Evolutionary conservation across 2,797 vertebrate genomes (phyloP), one percentile per base, ranked within the genome.

Genomic region (Falco naumanni): DNA sequence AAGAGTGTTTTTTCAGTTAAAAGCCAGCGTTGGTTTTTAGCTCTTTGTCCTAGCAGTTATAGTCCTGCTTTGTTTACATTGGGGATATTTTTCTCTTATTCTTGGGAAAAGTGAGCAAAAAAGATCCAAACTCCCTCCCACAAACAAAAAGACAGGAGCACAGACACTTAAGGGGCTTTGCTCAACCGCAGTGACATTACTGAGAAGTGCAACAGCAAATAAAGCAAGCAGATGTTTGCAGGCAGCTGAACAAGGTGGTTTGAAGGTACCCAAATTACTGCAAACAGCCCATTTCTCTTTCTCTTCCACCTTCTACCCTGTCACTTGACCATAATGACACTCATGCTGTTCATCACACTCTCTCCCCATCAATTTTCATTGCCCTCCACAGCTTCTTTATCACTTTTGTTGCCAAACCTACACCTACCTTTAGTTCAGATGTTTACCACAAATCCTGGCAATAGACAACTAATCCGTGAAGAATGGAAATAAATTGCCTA

Each of bases 301-400:
- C 61, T 93, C 60, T 92, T 91, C 71, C 89, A 95, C 75, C 47
- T 93, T 96, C 94, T 95, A 97, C 87, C 91, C 97, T 89, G 92
- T 93, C 96, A 94, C 94, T 95, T 96, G 95, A 90, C 80, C 92
- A 1, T 98, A 98, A 98, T 95, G 89, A 94, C 84, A 96, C 88
- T 98, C 97, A 54, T 76, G 90, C 94, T 97, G 87, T 97, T 98
- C 97, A 97, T 97, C 96, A 94, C 80, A 97, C 94, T 96, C 91
- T 94, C 86, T 95, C 37, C 94, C 95, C 95, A 98, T 97, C 97
- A 98, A 97, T 98, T 98, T 98, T 98, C 97, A 98, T 97, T 98
- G 97, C 97, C 93, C 93, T 98, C 95, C 84, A 88, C 88, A 96
- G 95, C 96, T 97, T 97, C 95, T 98, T 98, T 98, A 98, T 98